phyloP scores from a whole-genome alignment of 2,888 invertebrate species.

The Crematogaster levior region DNA sequence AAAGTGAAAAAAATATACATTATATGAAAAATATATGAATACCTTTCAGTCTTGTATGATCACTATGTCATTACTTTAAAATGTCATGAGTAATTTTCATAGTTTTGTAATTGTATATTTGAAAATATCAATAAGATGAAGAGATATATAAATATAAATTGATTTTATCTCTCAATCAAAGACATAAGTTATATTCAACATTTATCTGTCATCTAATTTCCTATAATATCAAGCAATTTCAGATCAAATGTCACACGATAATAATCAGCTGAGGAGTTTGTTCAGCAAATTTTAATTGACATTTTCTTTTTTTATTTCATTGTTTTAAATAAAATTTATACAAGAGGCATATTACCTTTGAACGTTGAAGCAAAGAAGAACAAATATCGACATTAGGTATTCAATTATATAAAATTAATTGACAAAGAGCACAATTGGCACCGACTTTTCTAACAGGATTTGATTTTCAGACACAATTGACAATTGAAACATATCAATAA shows the following conservation, averaged over 20 bases:
- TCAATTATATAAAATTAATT: not conserved
- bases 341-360: not conserved
- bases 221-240: not conserved
- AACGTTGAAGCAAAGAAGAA: not conserved
- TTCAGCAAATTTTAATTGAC: not conserved
- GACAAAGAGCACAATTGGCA: not conserved
- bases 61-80: not conserved
- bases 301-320: not conserved
- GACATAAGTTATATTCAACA: not conserved
- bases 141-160: not conserved
- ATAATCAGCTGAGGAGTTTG: not conserved
- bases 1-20: not conserved
- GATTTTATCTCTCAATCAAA: not conserved
- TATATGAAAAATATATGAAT: not conserved
- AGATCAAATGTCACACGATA: not conserved
- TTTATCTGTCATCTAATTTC: not conserved
- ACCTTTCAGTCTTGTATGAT: not conserved
- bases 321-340: not conserved
- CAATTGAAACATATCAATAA: not conserved
- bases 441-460: not conserved
- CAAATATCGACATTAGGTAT: not conserved
- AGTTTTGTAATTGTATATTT: not conserved
- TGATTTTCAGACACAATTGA: not conserved
- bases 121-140: not conserved
- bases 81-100: not conserved